Conservation (phyloP, 2,113 vertebrate genomes). For the Tetrao urogallus region DNA sequence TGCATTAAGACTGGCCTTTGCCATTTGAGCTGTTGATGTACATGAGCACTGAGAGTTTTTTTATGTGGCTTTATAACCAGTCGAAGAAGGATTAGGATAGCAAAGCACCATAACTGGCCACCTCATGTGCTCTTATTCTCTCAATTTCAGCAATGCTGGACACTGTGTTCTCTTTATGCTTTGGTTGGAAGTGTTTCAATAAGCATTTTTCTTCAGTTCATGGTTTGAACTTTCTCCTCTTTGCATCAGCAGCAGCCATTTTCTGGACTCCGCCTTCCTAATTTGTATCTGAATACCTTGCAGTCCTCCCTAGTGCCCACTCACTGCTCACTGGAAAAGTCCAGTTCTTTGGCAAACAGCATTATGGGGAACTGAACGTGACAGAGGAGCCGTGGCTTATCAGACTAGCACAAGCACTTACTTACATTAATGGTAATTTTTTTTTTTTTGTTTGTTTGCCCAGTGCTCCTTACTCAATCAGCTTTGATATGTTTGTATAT, state of each 20-base stretch:
- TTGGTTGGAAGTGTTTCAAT: neutral
- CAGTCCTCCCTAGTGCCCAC: neutral
- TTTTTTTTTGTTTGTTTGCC: neutral
- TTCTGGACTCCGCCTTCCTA: neutral
- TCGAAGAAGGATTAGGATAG: constrained; percentile 20
- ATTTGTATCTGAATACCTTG: neutral
- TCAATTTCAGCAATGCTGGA: neutral
- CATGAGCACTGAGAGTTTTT: neutral
- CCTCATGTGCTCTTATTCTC: neutral
- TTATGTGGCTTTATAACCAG: constrained; percentile 2
- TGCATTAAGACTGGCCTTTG: constrained; percentile 42
- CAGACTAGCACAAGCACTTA: neutral
- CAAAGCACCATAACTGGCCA: neutral
- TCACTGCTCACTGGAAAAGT: neutral
- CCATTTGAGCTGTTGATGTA: constrained; percentile 38
- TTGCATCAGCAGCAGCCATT: neutral
- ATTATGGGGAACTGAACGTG: neutral
- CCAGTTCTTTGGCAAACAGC: neutral
- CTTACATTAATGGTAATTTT: neutral
- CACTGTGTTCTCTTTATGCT: neutral
- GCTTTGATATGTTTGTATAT: neutral
- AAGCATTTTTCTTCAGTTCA: neutral
- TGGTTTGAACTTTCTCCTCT: neutral
- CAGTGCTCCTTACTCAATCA: neutral
- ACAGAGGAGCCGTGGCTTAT: neutral